These are phyloP conservation scores for Mythimna albipuncta DNA, from an alignment of 2,888 invertebrate genomes.

Conservation along the genomic window DNA sequence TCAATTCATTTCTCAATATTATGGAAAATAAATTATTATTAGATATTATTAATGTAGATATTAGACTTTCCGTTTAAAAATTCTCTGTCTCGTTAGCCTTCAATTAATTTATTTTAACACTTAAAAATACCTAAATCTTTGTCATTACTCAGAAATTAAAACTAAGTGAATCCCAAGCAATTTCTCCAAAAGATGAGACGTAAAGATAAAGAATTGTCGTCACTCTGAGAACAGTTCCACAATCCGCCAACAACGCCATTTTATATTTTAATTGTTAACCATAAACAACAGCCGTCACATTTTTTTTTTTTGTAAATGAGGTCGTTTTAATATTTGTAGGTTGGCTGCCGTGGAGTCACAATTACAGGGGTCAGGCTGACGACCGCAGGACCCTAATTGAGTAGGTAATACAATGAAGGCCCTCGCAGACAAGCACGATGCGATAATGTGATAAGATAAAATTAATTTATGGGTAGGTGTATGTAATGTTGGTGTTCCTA, in stretches of 20 bases:
- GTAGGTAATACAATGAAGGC: constrained; percentile 1
- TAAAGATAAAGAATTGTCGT: constrained; percentile 21
- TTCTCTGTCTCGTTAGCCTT: not conserved
- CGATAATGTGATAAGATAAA: not conserved
- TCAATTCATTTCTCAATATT: too few relatives aligned
- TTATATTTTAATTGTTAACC: constrained; percentile 43
- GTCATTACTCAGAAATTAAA: not conserved
- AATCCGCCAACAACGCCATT: constrained; percentile 23
- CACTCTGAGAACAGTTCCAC: constrained; percentile 16
- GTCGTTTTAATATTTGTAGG: constrained; percentile 50
- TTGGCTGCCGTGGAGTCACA: constrained; percentile 25
- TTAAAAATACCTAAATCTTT: not conserved
- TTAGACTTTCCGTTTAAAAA: too few relatives aligned
- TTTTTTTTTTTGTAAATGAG: constrained; percentile 40
- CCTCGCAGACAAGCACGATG: not conserved
- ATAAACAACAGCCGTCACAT: constrained; percentile 43
- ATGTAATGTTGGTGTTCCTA: too few relatives aligned
- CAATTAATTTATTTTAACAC: not conserved
- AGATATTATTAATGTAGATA: too few relatives aligned
- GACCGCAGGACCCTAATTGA: constrained; percentile 12
- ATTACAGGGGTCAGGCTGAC: constrained; percentile 39
- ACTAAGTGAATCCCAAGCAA: not conserved
- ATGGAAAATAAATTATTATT: too few relatives aligned
- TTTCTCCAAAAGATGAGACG: constrained; percentile 5
- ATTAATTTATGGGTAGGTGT: too few relatives aligned